These are phyloP conservation scores for Gymnosoma rotundatum DNA, from an alignment of 2,888 invertebrate species.

Conservation along the genomic window DNA sequence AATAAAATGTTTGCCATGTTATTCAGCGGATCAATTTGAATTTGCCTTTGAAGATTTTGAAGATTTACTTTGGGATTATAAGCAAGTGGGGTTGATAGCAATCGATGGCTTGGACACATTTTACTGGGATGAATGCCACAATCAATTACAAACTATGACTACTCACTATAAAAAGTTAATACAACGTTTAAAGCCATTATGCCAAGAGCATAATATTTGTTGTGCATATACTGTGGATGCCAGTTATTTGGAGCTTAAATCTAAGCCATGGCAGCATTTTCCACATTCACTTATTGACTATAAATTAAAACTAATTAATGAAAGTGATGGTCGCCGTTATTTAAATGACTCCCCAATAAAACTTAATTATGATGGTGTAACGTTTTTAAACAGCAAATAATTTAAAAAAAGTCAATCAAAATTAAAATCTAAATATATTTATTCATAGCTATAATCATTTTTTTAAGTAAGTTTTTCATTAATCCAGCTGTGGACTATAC, in stretches of 20 bases:
- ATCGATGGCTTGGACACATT: slow-evolving; percentile 83
- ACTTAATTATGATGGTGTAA: slow-evolving; percentile 47
- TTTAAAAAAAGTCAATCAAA: neutral
- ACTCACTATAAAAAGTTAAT: slow-evolving; percentile 73
- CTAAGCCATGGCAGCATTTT: neutral
- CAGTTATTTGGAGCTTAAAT: slow-evolving; percentile 68
- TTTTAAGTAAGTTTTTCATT: neutral
- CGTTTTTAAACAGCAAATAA: slow-evolving; percentile 46
- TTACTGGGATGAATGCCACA: slow-evolving; percentile 81
- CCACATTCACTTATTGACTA: slow-evolving; percentile 65
- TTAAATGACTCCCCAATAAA: slow-evolving; percentile 51
- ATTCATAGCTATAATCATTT: neutral
- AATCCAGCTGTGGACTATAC: neutral
- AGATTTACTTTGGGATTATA: slow-evolving; percentile 80
- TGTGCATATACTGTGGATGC: slow-evolving; percentile 74
- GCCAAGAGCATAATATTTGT: slow-evolving; percentile 73
- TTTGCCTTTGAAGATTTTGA: slow-evolving; percentile 76
- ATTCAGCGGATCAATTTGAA: slow-evolving; percentile 73
- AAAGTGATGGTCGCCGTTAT: slow-evolving; percentile 7
- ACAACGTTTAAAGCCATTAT: slow-evolving; percentile 70
- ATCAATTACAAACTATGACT: slow-evolving; percentile 71
- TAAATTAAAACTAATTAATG: slow-evolving; percentile 57
- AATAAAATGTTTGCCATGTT: slow-evolving; percentile 73
- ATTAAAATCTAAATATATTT: neutral
- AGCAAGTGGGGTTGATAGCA: slow-evolving; percentile 82